Conservation (phyloP, 2,888 invertebrate species). For the Lampropteryx suffumata region DNA sequence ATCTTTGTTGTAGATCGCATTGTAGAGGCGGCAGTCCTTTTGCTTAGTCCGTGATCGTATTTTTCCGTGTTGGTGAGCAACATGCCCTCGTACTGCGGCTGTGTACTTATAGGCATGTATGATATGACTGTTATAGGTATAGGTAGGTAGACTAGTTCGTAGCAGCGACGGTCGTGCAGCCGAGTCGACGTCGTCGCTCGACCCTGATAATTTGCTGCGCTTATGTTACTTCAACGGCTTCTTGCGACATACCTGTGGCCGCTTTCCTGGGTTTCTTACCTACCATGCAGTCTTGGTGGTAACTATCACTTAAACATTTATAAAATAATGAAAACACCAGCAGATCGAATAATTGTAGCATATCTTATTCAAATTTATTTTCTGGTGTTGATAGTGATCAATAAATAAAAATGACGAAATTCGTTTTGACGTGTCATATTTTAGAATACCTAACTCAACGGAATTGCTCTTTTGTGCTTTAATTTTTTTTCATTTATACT, state of each 20-base stretch:
- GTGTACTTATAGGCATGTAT: constrained; percentile 44
- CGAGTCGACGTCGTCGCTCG: constrained; percentile 69
- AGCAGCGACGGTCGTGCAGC: constrained; percentile 65
- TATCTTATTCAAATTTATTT: too few species aligned
- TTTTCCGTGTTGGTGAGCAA: constrained; percentile 58
- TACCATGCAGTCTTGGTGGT: constrained; percentile 31
- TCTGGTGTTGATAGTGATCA: too few species aligned
- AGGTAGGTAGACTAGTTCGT: constrained; percentile 57
- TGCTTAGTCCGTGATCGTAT: constrained; percentile 62
- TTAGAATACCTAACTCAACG: too few species aligned
- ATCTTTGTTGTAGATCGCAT: constrained; percentile 50
- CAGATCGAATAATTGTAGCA: too few species aligned
- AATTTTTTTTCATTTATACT: too few species aligned
- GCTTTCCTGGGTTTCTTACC: constrained; percentile 69
- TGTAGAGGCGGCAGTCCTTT: constrained; percentile 56
- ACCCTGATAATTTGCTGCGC: constrained; percentile 81
- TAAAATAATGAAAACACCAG: too few species aligned
- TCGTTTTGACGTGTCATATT: too few species aligned
- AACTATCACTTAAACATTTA: too few species aligned
- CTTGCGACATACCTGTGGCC: constrained; percentile 71
- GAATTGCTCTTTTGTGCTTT: too few species aligned
- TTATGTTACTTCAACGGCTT: constrained; percentile 82
- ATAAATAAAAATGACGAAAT: too few species aligned
- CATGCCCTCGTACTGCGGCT: constrained; percentile 51
- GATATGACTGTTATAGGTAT: constrained; percentile 46